Percentiles rank a stretch among this genome's conserved stretches.
Conservation (phyloP, 2,113 vertebrate genomes). For the Fregata magnificens region DNA sequence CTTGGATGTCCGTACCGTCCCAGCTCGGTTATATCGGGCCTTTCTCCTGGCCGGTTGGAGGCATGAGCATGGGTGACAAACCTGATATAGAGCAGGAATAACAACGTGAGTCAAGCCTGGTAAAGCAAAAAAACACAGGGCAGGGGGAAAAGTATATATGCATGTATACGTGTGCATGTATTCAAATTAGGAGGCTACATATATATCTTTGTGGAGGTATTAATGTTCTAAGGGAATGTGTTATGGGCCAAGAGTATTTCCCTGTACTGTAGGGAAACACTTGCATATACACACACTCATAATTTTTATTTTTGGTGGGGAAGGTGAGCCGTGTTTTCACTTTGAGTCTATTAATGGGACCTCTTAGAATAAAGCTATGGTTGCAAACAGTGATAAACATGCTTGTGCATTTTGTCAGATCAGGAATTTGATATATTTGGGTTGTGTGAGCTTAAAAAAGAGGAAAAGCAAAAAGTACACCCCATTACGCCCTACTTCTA, state of each 20-base stretch:
- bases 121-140: not conserved
- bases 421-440: not conserved
- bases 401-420: not conserved
- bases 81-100: not conserved
- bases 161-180: not conserved
- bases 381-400: not conserved
- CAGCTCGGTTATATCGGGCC: not conserved
- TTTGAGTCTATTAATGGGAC: not conserved
- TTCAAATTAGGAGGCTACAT: not conserved
- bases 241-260: not conserved
- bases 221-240: not conserved
- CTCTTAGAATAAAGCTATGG: not conserved
- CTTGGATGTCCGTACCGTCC: not conserved
- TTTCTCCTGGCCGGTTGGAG: not conserved
- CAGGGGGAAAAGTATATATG: accelerated
- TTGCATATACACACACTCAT: not conserved
- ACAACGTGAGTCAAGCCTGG: not conserved
- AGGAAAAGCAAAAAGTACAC: accelerated
- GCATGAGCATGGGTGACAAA: not conserved
- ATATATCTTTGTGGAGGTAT: not conserved
- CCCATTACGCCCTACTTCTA: accelerated
- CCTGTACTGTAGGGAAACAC: not conserved
- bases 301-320: not conserved
- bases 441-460: not conserved
- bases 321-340: not conserved